A percentile compares a stretch with the other conserved stretches of the same genome.
phyloP scores from a whole-genome alignment of 2,888 invertebrate genomes.

The Deilephila elpenor region DNA sequence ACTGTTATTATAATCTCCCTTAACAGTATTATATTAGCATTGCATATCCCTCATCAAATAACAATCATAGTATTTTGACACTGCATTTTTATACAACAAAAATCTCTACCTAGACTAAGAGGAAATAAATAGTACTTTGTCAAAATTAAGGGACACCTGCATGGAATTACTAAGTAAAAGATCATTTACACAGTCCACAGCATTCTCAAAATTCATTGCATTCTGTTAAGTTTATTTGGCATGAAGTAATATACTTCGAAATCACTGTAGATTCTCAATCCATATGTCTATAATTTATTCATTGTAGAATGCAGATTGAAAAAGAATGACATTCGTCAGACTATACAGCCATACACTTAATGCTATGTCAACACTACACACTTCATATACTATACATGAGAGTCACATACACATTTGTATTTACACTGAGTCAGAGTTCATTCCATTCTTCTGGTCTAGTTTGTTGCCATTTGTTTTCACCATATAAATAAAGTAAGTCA shows the following conservation, averaged over 20 bases:
- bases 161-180: constrained; percentile 37
- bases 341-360: constrained; percentile 48
- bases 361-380: constrained; percentile 59
- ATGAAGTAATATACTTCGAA: constrained; percentile 67
- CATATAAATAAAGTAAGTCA: constrained; percentile 98
- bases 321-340: constrained; percentile 55
- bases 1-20: constrained; percentile 69
- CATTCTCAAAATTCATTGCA: constrained; percentile 37
- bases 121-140: constrained; percentile 48
- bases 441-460: constrained; percentile 92
- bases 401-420: constrained; percentile 53
- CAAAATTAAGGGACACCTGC: constrained; percentile 33
- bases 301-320: constrained; percentile 59
- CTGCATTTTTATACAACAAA: constrained; percentile 47
- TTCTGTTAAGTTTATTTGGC: constrained; percentile 54
- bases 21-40: constrained; percentile 61
- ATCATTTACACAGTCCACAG: constrained; percentile 27
- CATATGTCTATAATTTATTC: constrained; percentile 49
- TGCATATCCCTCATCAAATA: constrained; percentile 64
- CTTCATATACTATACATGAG: constrained; percentile 52
- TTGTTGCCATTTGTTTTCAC: constrained; percentile 97
- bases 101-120: constrained; percentile 41
- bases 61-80: constrained; percentile 51
- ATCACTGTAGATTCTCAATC: constrained; percentile 55
- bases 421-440: constrained; percentile 86